Percentiles rank a stretch among this genome's conserved stretches.
Conservation (phyloP, 2,888 invertebrate genomes). For the Hirtodrosophila histrioides region DNA sequence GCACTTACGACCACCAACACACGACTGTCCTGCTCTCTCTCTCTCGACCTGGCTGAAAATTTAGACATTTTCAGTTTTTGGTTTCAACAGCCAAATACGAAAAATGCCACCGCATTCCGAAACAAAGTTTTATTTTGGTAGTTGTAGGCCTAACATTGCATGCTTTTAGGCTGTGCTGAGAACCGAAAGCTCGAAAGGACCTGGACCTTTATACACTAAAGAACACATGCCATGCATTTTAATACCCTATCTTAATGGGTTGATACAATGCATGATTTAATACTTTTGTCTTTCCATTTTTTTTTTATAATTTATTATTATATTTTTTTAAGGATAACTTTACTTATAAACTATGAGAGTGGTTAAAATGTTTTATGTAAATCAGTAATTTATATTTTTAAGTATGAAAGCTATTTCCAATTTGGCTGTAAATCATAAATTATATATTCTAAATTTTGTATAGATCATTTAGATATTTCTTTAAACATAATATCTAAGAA, state of each 20-base stretch:
- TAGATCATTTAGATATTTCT: too few relatives aligned
- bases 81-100: slow-evolving; percentile 23
- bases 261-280: not conserved
- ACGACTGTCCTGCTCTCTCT: not conserved
- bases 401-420: too few relatives aligned
- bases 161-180: slow-evolving; percentile 30
- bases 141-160: slow-evolving; percentile 48
- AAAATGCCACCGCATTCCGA: slow-evolving; percentile 47
- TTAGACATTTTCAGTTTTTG: slow-evolving; percentile 59
- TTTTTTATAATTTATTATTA: too few relatives aligned
- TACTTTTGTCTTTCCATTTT: too few relatives aligned
- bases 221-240: slow-evolving; percentile 33
- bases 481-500: too few relatives aligned
- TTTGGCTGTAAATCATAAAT: too few relatives aligned
- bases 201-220: slow-evolving; percentile 13
- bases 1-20: slow-evolving; percentile 33
- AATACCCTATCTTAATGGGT: slow-evolving; percentile 24
- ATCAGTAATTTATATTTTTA: too few relatives aligned
- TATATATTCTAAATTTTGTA: too few relatives aligned
- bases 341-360: too few relatives aligned
- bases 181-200: slow-evolving; percentile 1
- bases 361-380: too few relatives aligned
- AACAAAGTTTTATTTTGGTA: slow-evolving; percentile 15
- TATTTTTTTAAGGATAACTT: too few relatives aligned
- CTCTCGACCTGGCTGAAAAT: slow-evolving; percentile 44